These are phyloP conservation scores for Molossus alvarezi DNA, from an alignment of 2,797 vertebrate species.

Conservation along the genomic window DNA sequence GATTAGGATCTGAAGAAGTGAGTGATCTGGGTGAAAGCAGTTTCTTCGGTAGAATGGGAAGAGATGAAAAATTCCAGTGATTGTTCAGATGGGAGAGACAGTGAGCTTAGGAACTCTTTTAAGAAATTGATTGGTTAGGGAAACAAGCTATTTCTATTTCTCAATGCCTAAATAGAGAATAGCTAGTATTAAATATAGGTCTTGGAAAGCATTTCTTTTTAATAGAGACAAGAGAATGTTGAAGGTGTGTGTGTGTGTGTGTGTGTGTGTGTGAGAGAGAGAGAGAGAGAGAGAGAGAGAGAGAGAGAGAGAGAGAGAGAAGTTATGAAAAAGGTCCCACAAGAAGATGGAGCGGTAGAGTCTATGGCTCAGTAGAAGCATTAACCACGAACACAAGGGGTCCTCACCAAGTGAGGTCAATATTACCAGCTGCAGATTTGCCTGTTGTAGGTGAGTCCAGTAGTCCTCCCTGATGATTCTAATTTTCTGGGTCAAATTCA, in stretches of 20 bases:
- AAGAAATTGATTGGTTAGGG: not conserved
- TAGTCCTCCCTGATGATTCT: not conserved
- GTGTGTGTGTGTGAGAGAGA: not conserved
- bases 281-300: not conserved
- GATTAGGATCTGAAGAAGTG: not conserved
- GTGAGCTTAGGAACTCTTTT: not conserved
- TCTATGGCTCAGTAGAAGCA: not conserved
- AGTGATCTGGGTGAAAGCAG: not conserved
- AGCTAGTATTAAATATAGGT: not conserved
- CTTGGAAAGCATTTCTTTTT: not conserved
- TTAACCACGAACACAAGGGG: not conserved
- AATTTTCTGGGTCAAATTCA: constrained; percentile 4
- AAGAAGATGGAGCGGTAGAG: not conserved
- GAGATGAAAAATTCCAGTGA: not conserved
- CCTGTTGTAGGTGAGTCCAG: not conserved
- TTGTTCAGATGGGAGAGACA: not conserved
- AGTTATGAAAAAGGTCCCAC: not conserved
- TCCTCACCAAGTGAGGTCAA: not conserved
- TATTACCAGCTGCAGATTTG: not conserved
- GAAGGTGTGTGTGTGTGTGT: not conserved
- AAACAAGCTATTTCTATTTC: not conserved
- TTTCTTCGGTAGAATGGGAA: not conserved
- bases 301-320: not conserved
- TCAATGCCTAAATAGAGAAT: constrained; percentile 1
- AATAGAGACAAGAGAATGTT: not conserved